Evolutionary conservation across 2,797 vertebrate species (phyloP).

Genomic region (Diceros bicornis): DNA sequence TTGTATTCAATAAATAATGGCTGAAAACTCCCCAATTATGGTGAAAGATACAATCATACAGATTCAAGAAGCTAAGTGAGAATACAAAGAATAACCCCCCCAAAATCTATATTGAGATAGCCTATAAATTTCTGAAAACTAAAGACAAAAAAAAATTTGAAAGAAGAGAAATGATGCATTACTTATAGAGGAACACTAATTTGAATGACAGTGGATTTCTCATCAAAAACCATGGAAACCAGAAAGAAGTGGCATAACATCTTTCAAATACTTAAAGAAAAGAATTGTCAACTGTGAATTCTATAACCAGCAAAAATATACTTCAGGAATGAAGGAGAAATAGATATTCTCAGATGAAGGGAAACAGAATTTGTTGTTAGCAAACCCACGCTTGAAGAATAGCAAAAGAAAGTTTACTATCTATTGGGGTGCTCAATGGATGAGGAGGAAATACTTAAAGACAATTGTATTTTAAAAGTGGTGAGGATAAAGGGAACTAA

Average conservation of each 20-base stretch:
- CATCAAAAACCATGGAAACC: not conserved
- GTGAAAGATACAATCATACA: not conserved
- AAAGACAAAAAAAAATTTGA: too few relatives aligned
- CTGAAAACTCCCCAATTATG: too few relatives aligned
- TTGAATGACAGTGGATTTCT: not conserved
- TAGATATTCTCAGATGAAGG: too few relatives aligned
- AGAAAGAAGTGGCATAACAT: not conserved
- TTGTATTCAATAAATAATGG: not conserved
- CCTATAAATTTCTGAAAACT: not conserved
- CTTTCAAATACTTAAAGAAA: not conserved
- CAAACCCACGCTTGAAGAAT: not conserved
- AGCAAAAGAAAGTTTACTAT: not conserved
- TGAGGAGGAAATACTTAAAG: not conserved
- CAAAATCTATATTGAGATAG: fast-evolving
- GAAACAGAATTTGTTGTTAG: not conserved
- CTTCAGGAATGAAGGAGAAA: not conserved
- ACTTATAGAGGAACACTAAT: not conserved
- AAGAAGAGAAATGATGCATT: not conserved
- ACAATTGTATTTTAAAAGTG: not conserved
- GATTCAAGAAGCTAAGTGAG: not conserved
- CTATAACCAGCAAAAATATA: not conserved
- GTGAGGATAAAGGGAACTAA: not conserved
- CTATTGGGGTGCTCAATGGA: not conserved
- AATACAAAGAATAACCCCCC: too few relatives aligned
- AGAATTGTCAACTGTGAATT: too few relatives aligned